Evolutionary conservation across 2,888 invertebrate genomes (phyloP), one percentile per base, ranked within the genome.

Genomic region (Platycnemis pennipes): DNA sequence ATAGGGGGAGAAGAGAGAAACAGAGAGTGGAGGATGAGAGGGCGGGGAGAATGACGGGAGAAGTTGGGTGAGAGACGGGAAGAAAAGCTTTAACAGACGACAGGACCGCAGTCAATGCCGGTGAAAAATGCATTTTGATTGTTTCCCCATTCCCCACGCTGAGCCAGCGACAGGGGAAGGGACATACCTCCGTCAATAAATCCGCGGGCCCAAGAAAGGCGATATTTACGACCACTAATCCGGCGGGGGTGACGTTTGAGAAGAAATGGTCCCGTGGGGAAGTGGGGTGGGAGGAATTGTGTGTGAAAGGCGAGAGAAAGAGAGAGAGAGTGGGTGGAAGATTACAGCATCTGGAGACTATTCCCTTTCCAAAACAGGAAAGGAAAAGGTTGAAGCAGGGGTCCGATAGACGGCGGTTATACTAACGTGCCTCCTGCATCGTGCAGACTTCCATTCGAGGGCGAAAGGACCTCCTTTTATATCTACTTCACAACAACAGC

Each of bases 171-270:
- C 91, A 44, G 13, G 88, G 56, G n/a, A 56, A 44, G 56, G 42
- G 44, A 91, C 56, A 44, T 44, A 44, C 16, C n/a, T n/a, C n/a
- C n/a, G 77, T 91, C 91, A 63, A 91, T 91, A 91, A 91, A 91
- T 91, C 91, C 91, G 37, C n/a, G 69, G 69, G 69, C 91, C 69
- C 91, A 63, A 91, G 69, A 44, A 53, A 89, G 89, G 53, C 91
- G 91, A 91, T 91, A 91, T 91, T 91, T 91, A 91, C 91, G 91
- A 56, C n/a, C 91, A 63, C 91, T 91, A 91, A 91, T 91, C 91
- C 63, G 44, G 91, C 56, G 16, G 42, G 42, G 37, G 63, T 19
- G 7, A 44, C 16, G 42, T 8, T 26, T 22, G 91, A 63, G 44
- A 3, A 49, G 49, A 49, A 46, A n/a, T 16, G 88, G 89, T 77